Conservation (phyloP, 1,140 invertebrate species). For the Triops longicaudatus region DNA sequence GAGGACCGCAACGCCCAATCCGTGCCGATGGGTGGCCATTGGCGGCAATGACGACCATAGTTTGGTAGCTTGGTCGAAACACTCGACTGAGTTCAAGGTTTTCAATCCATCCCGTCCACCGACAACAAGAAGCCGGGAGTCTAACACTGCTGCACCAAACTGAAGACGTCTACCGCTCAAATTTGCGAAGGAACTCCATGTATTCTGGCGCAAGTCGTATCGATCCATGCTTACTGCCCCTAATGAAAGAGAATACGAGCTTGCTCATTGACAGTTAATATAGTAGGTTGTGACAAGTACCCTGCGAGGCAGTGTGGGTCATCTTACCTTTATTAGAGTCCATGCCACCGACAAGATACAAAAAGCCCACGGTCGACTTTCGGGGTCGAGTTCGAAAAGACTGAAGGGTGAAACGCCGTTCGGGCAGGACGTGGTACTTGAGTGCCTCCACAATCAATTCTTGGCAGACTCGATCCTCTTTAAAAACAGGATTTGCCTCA, state of each 20-base stretch:
- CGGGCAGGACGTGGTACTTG: conserved; percentile 83
- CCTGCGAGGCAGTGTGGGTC: conserved; percentile 22
- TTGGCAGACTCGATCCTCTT: conserved; percentile 61
- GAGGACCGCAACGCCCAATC: conserved; percentile 75
- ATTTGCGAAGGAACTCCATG: conserved; percentile 66
- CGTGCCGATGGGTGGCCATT: conserved; percentile 87
- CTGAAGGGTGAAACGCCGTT: conserved; percentile 62
- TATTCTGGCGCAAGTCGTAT: conserved; percentile 74
- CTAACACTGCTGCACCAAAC: conserved; percentile 80
- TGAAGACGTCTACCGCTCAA: conserved; percentile 75
- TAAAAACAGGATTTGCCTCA: conserved; percentile 56
- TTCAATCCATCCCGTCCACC: conserved; percentile 89
- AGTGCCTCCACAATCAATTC: conserved; percentile 86
- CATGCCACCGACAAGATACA: conserved; percentile 84
- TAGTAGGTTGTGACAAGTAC: conserved; percentile 16
- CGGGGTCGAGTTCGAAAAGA: conserved; percentile 72
- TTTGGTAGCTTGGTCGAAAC: conserved; percentile 36
- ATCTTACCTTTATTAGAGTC: conserved; percentile 60
- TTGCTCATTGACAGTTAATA: conserved; percentile 16
- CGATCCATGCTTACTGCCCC: conserved; percentile 80
- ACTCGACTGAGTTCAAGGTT: conserved; percentile 48
- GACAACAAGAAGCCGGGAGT: conserved; percentile 70
- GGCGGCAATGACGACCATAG: conserved; percentile 70
- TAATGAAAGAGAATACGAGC: conserved; percentile 33
- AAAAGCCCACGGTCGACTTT: conserved; percentile 78